phyloP scores from a whole-genome alignment of 2,797 vertebrate genomes.

The Tolypeutes matacus region DNA sequence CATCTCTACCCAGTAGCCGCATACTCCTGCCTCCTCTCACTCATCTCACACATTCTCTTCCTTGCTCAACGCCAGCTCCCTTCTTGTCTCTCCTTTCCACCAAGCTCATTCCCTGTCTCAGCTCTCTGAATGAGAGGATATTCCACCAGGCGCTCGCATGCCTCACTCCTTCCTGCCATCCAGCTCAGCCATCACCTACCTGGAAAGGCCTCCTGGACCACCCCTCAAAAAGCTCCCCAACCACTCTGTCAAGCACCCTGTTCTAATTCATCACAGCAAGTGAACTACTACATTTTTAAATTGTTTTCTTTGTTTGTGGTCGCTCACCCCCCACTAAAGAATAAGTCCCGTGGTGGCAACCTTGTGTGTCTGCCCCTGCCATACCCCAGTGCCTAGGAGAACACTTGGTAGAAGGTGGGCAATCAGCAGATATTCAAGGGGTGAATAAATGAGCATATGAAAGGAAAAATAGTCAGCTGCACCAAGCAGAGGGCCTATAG shows the following conservation, averaged over 20 bases:
- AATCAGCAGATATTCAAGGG: background rate
- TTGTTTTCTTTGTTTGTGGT: background rate
- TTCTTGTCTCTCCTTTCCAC: too few species aligned
- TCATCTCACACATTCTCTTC: too few species aligned
- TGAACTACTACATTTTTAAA: background rate
- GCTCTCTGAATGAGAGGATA: background rate
- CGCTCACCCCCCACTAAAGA: background rate
- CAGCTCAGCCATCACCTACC: background rate
- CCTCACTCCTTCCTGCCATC: too few species aligned
- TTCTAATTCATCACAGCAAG: background rate
- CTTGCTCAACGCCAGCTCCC: too few species aligned
- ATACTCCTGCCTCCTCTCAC: background rate
- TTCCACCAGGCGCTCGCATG: background rate
- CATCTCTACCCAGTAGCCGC: too few species aligned
- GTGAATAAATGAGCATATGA: background rate
- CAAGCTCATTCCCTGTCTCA: background rate
- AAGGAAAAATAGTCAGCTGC: background rate
- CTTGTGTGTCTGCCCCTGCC: background rate
- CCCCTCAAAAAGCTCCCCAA: background rate
- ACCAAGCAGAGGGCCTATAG: background rate
- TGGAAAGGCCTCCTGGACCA: background rate
- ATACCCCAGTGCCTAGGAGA: background rate
- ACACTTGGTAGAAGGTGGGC: background rate
- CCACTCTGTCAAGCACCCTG: background rate
- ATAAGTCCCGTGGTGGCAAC: background rate